Conservation (phyloP, 2,888 invertebrate species). For the Maniola hyperantus region DNA sequence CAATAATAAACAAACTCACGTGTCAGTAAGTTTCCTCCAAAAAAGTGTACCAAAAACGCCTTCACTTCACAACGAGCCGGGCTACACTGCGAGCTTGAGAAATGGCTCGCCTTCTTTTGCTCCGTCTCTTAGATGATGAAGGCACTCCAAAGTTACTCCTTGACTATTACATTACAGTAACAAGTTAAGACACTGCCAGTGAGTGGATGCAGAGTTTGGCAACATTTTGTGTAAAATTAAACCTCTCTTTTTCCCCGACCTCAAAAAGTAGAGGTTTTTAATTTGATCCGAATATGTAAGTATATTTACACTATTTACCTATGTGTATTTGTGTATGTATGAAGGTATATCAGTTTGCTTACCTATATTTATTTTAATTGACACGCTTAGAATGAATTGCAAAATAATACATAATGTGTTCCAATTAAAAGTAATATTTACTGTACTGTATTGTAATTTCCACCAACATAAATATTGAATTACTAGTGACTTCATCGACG, state of each 20-base stretch:
- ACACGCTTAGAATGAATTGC: too few relatives aligned
- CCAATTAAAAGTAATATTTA: too few relatives aligned
- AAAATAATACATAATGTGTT: too few relatives aligned
- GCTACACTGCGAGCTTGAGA: conserved; percentile 48
- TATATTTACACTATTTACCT: too few relatives aligned
- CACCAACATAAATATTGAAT: too few relatives aligned
- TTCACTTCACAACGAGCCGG: conserved; percentile 46
- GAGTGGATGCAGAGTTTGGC: conserved; percentile 31
- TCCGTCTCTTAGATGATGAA: conserved; percentile 35
- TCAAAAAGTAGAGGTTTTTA: neutral
- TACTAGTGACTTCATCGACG: too few relatives aligned
- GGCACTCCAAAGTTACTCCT: conserved; percentile 26
- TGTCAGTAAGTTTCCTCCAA: conserved; percentile 27
- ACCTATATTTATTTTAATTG: too few relatives aligned
- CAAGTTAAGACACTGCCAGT: conserved; percentile 34
- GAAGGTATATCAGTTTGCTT: too few relatives aligned
- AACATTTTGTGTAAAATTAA: conserved; percentile 27
- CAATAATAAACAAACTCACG: conserved; percentile 25
- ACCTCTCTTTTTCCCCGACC: neutral
- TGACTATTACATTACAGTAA: conserved; percentile 38
- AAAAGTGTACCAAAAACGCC: conserved; percentile 40
- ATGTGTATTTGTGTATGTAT: too few relatives aligned
- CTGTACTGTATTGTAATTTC: too few relatives aligned
- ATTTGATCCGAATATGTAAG: neutral
- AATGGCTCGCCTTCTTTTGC: conserved; percentile 36